Evolutionary conservation across 2,888 invertebrate species (phyloP), one percentile per base, ranked within the genome.

Genomic region (Andrena fulva): DNA sequence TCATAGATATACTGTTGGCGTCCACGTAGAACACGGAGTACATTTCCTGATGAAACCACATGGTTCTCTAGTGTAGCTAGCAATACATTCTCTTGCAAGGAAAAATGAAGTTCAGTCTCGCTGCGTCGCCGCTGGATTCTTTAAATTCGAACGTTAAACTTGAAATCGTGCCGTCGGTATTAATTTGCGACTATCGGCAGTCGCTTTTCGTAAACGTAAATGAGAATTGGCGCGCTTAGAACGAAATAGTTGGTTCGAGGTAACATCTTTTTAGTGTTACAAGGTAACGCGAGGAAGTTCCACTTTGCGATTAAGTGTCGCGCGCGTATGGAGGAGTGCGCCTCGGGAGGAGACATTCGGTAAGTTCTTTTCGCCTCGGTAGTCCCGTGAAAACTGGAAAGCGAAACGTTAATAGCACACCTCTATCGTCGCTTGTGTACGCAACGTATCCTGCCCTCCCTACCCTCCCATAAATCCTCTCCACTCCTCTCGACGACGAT

Each of bases 381-480:
- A 81, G 86, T 76, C 85, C 86, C 88, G 87, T 89, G 89, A 90
- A 92, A 92, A 92, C 92, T 92, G 92, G 85, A 91, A 92, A 92
- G 90, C 89, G 85, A 88, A 87, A 86, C 85, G 86, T 84, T 87
- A 83, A 88, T 89, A 88, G 85, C 80, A 85, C 85, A 85, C 87
- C 85, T 84, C 87, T 82, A 63, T 75, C 81, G 72, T 87, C 80
- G 56, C 82, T 67, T 68, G 63, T 69, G 24, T 82, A 88, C 87
- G 83, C 85, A 82, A 85, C 82, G 86, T 88, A 83, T 88, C 75
- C 85, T 85, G 42, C 59, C 52, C 83, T 87, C 89, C 89, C 86
- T 86, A 82, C 87, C 68, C 67, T 54, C 73, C 24, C 71, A 27
- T 73, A 56, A 74, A 68, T 77, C 73, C 42, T 20, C 64, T 89